Evolutionary conservation across 2,797 vertebrate genomes (phyloP), one percentile per base, ranked within the genome.

Genomic region (Cuniculus paca): DNA sequence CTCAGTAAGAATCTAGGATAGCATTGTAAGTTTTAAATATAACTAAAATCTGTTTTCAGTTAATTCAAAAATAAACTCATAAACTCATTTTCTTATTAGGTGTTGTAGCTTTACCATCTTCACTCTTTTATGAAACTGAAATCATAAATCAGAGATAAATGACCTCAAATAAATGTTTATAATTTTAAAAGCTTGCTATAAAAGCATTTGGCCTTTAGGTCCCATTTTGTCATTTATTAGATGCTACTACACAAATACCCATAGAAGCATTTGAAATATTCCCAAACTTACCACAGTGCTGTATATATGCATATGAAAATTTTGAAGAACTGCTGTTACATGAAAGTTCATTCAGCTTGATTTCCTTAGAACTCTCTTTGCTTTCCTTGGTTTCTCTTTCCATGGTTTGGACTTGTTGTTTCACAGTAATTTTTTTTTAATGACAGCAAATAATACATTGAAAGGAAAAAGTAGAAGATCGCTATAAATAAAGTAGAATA

Each of bases 221-320:
- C 50, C 86, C 88, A 80, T 81, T 88, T 0, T 52, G 22, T 36
- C 60, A 70, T 75, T 65, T n/a, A 93, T 31, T 91, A 91, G 28
- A 60, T 48, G 13, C 1, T 22, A 20, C 10, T 93, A 26, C 6
- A 95, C 16, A 91, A 13, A 1, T 91, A 93, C 75, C 42, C 16
- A 68, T 17, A 39, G 13, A 34, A 60, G 34, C 5, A 8, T 65
- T 81, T 36, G 2, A 26, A 2, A 72, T 95, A 70, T 22, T 2
- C 31, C 61, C 61, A 75, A 50, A 85, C n/a, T 72, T 19, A 87
- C 22, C 5, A 60, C 5, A 82, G 0, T 87, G 34, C 75, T 94
- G 94, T 92, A 63, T 97, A 50, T 56, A 88, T 97, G 91, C 31
- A 96, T 95, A 91, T 91, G 58, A 95, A 91, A 96, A 83, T 52